These are phyloP conservation scores for Hybognathus amarus DNA, from an alignment of 2,797 vertebrate species.

Conservation along the genomic window DNA sequence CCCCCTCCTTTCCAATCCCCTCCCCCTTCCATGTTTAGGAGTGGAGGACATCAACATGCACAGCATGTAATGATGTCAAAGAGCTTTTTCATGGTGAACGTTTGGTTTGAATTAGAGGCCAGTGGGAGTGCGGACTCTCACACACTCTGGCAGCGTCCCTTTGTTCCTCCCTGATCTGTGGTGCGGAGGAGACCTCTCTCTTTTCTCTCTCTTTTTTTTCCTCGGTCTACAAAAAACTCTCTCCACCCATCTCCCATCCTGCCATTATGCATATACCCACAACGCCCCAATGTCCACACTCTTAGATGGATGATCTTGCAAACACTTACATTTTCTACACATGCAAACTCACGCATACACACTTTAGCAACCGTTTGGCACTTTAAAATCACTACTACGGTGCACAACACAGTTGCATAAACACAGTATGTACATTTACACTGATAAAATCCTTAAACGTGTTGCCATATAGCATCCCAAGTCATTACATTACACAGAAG, in stretches of 20 bases:
- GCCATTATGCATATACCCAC: slow-evolving; percentile 46
- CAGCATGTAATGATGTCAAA: slow-evolving; percentile 68
- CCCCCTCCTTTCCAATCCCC: slow-evolving; percentile 25
- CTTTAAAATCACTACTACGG: not conserved
- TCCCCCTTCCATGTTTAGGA: slow-evolving; percentile 57
- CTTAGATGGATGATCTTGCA: slow-evolving; percentile 39
- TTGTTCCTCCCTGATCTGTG: slow-evolving; percentile 62
- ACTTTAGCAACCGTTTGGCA: slow-evolving; percentile 24
- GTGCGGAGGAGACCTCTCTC: slow-evolving; percentile 58
- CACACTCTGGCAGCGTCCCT: slow-evolving; percentile 58
- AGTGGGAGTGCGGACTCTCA: slow-evolving; percentile 64
- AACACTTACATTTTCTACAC: slow-evolving; percentile 26
- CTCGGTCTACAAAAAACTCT: slow-evolving; percentile 31
- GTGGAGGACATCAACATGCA: slow-evolving; percentile 66
- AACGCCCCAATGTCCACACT: slow-evolving; percentile 34
- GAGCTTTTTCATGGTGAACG: slow-evolving; percentile 69
- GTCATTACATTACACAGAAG: slow-evolving; percentile 27
- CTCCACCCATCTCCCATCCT: slow-evolving; percentile 28
- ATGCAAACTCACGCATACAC: not conserved
- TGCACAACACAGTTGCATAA: slow-evolving; percentile 21
- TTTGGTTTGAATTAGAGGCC: slow-evolving; percentile 71
- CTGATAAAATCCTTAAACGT: not conserved
- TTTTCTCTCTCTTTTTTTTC: slow-evolving; percentile 33
- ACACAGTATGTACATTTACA: slow-evolving; percentile 22
- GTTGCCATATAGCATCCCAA: slow-evolving; percentile 15